Percentiles rank a stretch among this genome's conserved stretches.
Evolutionary conservation across 2,888 invertebrate species (phyloP).

Genomic region (Choreutis nemorana): DNA sequence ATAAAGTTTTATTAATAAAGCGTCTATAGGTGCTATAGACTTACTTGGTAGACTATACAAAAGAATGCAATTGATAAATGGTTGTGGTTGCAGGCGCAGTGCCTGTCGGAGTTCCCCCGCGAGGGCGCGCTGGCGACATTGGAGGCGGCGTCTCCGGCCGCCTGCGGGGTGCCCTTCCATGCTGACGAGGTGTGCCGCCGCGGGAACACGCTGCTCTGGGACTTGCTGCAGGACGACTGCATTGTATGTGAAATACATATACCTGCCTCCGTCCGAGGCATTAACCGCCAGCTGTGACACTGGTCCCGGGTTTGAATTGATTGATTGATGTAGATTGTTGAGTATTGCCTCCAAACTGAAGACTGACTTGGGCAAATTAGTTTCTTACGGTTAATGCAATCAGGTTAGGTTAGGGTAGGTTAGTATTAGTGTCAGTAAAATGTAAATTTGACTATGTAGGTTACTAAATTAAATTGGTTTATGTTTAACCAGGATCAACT

Average conservation of each 20-base stretch:
- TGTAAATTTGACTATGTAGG: neutral
- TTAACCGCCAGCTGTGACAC: too few relatives aligned
- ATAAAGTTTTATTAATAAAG: too few relatives aligned
- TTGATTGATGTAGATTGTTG: too few relatives aligned
- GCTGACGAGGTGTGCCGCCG: constrained; percentile 86
- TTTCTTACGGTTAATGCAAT: neutral
- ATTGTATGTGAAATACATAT: constrained; percentile 82
- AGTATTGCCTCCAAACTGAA: too few relatives aligned
- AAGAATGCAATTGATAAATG: too few relatives aligned
- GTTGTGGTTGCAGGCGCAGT: constrained; percentile 37
- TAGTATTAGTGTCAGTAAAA: neutral
- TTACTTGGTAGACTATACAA: too few relatives aligned
- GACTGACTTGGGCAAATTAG: neutral
- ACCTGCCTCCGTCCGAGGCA: too few relatives aligned
- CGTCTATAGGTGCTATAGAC: too few relatives aligned
- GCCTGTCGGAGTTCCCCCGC: constrained; percentile 34
- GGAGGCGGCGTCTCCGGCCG: constrained; percentile 16
- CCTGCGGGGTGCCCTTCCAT: constrained; percentile 51
- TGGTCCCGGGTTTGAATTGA: too few relatives aligned
- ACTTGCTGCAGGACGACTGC: constrained; percentile 89
- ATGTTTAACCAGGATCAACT: constrained; percentile 87
- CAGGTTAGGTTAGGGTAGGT: neutral
- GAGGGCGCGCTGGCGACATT: constrained; percentile 15
- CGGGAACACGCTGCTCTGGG: constrained; percentile 93
- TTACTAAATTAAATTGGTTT: constrained; percentile 83